Evolutionary conservation across 2,888 invertebrate genomes (phyloP).

Genomic region (Drosophila mimetica): DNA sequence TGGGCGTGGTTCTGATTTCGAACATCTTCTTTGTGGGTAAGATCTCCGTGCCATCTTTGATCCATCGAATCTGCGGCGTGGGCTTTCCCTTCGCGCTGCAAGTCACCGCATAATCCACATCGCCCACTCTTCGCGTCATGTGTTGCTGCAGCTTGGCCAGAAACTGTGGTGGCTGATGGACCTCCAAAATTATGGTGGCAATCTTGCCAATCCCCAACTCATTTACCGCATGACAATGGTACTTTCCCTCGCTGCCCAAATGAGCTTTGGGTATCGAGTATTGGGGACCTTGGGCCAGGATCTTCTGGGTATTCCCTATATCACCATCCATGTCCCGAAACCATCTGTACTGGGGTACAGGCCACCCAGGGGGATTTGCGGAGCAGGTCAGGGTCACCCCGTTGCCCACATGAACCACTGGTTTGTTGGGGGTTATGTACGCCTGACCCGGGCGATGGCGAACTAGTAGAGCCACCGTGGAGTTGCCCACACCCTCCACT

Average conservation of each 20-base stretch:
- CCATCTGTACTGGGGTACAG: constrained; percentile 95
- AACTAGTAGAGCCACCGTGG: constrained; percentile 92
- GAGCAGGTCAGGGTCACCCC: constrained; percentile 94
- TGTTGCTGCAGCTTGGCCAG: constrained; percentile 92
- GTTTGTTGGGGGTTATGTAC: constrained; percentile 92
- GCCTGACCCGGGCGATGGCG: constrained; percentile 95
- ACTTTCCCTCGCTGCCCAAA: constrained; percentile 93
- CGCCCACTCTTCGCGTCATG: constrained; percentile 91
- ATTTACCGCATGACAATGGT: constrained; percentile 95
- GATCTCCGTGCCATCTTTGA: constrained; percentile 93
- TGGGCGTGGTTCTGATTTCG: constrained; percentile 91
- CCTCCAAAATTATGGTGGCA: constrained; percentile 92
- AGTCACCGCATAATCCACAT: constrained; percentile 90
- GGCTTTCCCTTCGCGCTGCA: constrained; percentile 96
- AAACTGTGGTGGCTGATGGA: constrained; percentile 94
- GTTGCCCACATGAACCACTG: constrained; percentile 93
- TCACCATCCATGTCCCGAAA: constrained; percentile 90
- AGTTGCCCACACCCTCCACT: constrained; percentile 91
- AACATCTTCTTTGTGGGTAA: constrained; percentile 91
- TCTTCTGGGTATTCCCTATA: constrained; percentile 86
- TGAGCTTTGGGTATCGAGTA: constrained; percentile 94
- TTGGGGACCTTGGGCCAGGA: constrained; percentile 91
- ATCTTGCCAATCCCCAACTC: constrained; percentile 94
- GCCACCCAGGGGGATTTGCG: constrained; percentile 95
- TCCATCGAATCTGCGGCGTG: constrained; percentile 92